Evolutionary conservation across 2,888 invertebrate genomes (phyloP), one percentile per base, ranked within the genome.

Genomic region (Drosophila ezoana): DNA sequence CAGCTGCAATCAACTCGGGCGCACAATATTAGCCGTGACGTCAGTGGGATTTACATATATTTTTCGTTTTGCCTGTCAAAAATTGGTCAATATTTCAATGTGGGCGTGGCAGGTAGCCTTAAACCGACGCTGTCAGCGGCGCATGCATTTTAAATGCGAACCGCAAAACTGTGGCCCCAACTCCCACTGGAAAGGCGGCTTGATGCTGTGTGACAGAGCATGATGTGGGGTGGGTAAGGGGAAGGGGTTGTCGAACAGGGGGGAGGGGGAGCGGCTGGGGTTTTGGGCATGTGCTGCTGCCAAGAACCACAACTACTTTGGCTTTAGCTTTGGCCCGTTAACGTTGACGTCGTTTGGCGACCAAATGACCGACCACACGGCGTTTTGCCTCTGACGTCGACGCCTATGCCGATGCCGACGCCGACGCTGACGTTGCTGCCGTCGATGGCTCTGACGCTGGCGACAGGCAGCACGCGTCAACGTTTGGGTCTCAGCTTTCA

Each of bases 291-390:
- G 10, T 18, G 47, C 9, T 32, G 33, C 4, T 20, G 11, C 38
- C 28, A 28, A 28, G 28, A 57, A 49, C 66, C 65, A 57, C 76
- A 82, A 63, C 73, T 68, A 76, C 79, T 74, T 64, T 35, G 45
- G 40, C 57, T 57, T 40, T 59, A 58, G 63, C 65, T 59, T 45
- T 54, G 51, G 41, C 38, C 45, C 45, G 60, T 66, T 59, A 56
- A 56, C 76, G 66, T 60, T 67, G 63, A 58, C 60, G 65, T 70
- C 72, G 61, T 60, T 54, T 33, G 67, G 52, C 81, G 60, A 69
- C 69, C 65, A 49, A 68, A 60, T 63, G 80, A 71, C 79, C 76
- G 45, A 58, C 74, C 76, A 54, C 65, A 48, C 43, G 37, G 20
- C 44, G 11, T 56, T 45, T 18, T 11, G 52, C 35, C 20, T 37